Evolutionary conservation across 2,113 vertebrate species (phyloP).

Genomic region (Macquaria ambigua): DNA sequence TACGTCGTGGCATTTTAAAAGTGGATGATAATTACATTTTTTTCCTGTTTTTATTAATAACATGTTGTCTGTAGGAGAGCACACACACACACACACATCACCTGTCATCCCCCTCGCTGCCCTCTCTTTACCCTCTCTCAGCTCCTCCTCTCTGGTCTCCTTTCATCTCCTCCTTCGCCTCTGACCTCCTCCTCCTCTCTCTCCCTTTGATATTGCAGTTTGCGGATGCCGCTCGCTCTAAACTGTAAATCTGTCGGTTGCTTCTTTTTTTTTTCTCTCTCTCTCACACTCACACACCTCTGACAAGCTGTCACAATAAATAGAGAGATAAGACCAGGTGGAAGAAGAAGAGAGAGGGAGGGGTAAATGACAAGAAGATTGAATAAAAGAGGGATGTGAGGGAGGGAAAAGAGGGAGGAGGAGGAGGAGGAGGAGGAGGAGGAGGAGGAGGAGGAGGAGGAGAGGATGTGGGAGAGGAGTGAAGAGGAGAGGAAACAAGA

Average conservation of each 20-base stretch:
- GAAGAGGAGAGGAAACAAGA: background rate
- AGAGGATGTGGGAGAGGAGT: background rate
- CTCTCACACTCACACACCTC: conserved; percentile 33
- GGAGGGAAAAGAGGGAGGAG: conserved; percentile 5
- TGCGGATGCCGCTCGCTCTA: conserved; percentile 35
- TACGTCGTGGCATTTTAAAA: conserved; percentile 31
- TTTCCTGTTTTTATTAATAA: conserved; percentile 77
- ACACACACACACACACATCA: conserved; percentile 57
- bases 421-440: background rate
- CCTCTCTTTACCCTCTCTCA: conserved; percentile 74
- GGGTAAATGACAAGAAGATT: conserved; percentile 62
- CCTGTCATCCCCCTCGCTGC: conserved; percentile 69
- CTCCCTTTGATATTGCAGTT: conserved; percentile 63
- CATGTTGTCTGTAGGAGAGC: conserved; percentile 70
- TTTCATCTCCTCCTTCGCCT: conserved; percentile 73
- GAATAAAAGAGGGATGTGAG: conserved; percentile 53
- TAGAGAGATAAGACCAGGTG: conserved; percentile 75
- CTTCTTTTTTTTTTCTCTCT: conserved; percentile 1
- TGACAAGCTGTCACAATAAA: conserved; percentile 77
- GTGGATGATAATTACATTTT: conserved; percentile 63
- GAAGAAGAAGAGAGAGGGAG: conserved; percentile 29
- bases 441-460: background rate
- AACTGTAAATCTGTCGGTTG: conserved; percentile 70
- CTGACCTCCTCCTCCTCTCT: conserved; percentile 64
- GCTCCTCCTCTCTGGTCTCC: conserved; percentile 65